Evolutionary conservation across 2,797 vertebrate species (phyloP).

Genomic region (Pagetopsis macropterus): DNA sequence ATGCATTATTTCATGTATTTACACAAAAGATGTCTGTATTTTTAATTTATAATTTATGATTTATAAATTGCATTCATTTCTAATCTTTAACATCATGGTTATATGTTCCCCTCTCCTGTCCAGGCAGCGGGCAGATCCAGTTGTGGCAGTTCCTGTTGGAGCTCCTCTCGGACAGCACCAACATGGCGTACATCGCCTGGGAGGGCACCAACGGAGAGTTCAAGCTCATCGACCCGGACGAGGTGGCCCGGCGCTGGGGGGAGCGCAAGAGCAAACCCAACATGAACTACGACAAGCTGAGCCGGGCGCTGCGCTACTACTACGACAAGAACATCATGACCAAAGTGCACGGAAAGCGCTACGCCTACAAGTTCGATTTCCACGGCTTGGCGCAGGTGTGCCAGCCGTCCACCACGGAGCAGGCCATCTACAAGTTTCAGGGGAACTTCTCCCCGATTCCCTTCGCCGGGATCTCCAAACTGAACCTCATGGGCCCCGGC

Average conservation of each 20-base stretch:
- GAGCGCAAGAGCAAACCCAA: constrained; percentile 98
- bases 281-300: constrained; percentile 99
- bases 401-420: constrained; percentile 88
- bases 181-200: constrained; percentile 96
- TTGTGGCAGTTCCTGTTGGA: constrained; percentile 98
- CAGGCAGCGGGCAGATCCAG: constrained; percentile 98
- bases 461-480: constrained; percentile 95
- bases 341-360: constrained; percentile 97
- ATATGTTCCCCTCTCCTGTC: neutral
- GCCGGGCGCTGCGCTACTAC: constrained; percentile 97
- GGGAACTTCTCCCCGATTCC: constrained; percentile 93
- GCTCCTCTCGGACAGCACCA: constrained; percentile 93
- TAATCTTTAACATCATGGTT: neutral
- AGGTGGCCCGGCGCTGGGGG: constrained; percentile 96
- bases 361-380: constrained; percentile 98
- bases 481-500: constrained; percentile 93
- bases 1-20: neutral
- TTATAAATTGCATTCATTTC: fast-evolving
- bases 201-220: constrained; percentile 98
- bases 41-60: neutral
- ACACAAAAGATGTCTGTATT: neutral
- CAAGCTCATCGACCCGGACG: constrained; percentile 96
- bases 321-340: constrained; percentile 99
- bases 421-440: constrained; percentile 95
- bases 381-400: constrained; percentile 96